Base-by-base conservation (phyloP, 2,113 vertebrate genomes). In the Camelus bactrianus region DNA sequence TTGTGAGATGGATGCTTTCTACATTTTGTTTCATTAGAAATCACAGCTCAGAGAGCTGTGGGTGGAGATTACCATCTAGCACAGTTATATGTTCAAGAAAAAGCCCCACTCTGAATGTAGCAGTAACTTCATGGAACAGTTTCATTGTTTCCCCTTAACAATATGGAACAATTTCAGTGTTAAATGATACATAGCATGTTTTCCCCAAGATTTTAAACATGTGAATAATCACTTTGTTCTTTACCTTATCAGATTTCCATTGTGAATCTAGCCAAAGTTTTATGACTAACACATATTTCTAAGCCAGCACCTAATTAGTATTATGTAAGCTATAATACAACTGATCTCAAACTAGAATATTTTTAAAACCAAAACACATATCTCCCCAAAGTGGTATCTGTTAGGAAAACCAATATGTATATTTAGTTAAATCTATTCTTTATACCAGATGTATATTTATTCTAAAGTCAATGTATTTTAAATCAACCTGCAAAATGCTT, bases 351-450 rank as follows among this genome's bases (percentile, higher is more conserved):
- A 82, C 22, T 62, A 58, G 60, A 48, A 70, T 89, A 88, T 67
- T 92, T 96, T 96, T 52, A 20, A 95, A 93, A 79, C 56, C 48
- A 94, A 80, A 87, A 90, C 89, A 91, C 1, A 1, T 83, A 86
- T 90, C 81, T 95, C 93, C n/a, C 22, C 11, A 48, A 96, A 97
- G 89, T 90, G 12, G 26, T 80, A 56, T 94, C 58, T 89, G 22
- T 92, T 91, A 48, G 58, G 56, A 87, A 94, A 95, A 77, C 42
- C 16, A 65, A 52, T n/a, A 80, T 20, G 30, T 48, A 60, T 60
- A 87, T 96, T 96, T 97, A 83, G n/a, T 75, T 89, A 92, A 93
- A 88, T 58, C 22, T 38, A 79, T 93, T 96, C 60, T 93, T 94
- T 97, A 95, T 13, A 62, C 67, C 85, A 94, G 83, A 95, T 95